A percentile compares a stretch with the other conserved stretches of the same genome.
Conservation (phyloP, 2,888 invertebrate species). For the Cantharis lateralis region DNA sequence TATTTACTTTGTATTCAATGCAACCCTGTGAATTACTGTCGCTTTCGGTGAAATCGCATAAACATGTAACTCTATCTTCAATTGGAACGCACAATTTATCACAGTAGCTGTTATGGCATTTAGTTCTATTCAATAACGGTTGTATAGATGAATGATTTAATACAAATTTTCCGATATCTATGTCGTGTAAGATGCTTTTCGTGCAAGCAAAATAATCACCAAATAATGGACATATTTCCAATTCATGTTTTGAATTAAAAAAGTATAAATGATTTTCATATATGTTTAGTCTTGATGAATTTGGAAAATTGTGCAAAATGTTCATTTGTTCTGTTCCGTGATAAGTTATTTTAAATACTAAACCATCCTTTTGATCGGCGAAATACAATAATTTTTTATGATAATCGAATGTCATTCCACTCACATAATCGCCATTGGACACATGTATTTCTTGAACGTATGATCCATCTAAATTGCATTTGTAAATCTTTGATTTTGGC, state of each 20-base stretch:
- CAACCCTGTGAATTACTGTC: background rate
- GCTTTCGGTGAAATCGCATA: slow-evolving; percentile 55
- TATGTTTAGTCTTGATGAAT: slow-evolving; percentile 69
- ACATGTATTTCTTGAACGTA: slow-evolving; percentile 54
- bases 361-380: slow-evolving; percentile 66
- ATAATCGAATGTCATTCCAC: slow-evolving; percentile 58
- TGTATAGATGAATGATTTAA: slow-evolving; percentile 63
- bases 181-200: slow-evolving; percentile 54
- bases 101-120: slow-evolving; percentile 62
- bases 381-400: slow-evolving; percentile 73
- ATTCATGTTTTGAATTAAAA: slow-evolving; percentile 60
- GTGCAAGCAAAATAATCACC: slow-evolving; percentile 58
- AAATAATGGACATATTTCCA: slow-evolving; percentile 65
- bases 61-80: slow-evolving; percentile 58
- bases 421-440: slow-evolving; percentile 48
- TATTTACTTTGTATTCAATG: background rate
- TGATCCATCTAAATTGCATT: slow-evolving; percentile 61
- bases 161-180: slow-evolving; percentile 59
- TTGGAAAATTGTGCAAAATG: slow-evolving; percentile 57
- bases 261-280: slow-evolving; percentile 81
- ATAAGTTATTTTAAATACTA: slow-evolving; percentile 60
- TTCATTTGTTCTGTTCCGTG: slow-evolving; percentile 55
- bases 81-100: slow-evolving; percentile 65
- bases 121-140: slow-evolving; percentile 55
- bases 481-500: slow-evolving; percentile 59